A percentile compares a stretch with the other conserved stretches of the same genome.
These are phyloP conservation scores for Cariama cristata DNA, from an alignment of 2,113 vertebrate genomes.

Conservation along the genomic window DNA sequence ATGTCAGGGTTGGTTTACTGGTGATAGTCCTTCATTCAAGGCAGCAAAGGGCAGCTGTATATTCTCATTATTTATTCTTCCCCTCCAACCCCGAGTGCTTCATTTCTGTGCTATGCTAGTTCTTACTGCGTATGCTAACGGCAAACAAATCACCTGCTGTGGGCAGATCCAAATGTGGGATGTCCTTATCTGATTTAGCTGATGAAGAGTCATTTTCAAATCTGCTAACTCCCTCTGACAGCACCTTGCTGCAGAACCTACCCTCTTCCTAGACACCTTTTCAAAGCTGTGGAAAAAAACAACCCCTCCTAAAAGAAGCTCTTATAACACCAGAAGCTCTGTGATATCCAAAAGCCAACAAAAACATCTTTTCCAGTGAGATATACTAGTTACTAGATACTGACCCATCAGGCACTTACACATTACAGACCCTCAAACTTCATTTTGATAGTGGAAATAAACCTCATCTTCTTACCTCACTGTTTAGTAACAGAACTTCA, in stretches of 20 bases:
- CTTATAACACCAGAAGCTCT: neutral
- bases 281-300: neutral
- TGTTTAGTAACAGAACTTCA: neutral
- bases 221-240: neutral
- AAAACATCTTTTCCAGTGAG: neutral
- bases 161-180: neutral
- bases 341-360: neutral
- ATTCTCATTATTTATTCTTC: neutral
- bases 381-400: neutral
- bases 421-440: neutral
- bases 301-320: neutral
- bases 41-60: neutral
- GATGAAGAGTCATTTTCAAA: neutral
- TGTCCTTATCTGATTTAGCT: neutral
- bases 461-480: neutral
- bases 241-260: neutral
- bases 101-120: neutral
- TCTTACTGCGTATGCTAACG: neutral
- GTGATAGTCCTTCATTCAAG: neutral
- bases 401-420: neutral
- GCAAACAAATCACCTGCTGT: neutral
- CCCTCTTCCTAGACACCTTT: neutral
- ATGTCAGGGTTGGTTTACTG: neutral
- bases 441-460: neutral
- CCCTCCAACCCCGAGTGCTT: accelerated